Conservation (phyloP, 1,140 invertebrate genomes). For the Eupristina koningsbergeri region DNA sequence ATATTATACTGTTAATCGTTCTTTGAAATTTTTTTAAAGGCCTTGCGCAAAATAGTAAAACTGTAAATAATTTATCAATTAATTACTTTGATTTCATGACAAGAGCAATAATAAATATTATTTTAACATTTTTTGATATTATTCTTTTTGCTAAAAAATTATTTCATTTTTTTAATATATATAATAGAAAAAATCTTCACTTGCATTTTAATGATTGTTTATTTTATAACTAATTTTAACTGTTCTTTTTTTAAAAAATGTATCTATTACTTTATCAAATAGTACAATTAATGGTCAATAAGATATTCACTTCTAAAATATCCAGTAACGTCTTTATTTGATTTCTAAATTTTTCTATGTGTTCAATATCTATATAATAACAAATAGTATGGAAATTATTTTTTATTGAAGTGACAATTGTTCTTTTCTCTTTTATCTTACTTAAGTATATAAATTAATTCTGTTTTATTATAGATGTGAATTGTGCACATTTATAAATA, state of each 20-base stretch:
- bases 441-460: neutral
- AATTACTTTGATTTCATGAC: neutral
- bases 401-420: conserved; percentile 55
- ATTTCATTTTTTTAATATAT: neutral
- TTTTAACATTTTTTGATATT: neutral
- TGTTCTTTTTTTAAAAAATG: too few species aligned
- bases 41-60: neutral
- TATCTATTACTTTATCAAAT: too few species aligned
- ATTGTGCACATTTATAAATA: neutral
- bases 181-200: too few species aligned
- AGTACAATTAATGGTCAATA: neutral
- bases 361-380: neutral
- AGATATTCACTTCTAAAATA: neutral
- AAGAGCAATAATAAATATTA: neutral
- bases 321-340: neutral
- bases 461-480: neutral
- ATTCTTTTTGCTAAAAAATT: neutral
- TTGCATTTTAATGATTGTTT: neutral
- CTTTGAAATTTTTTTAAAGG: conserved; percentile 18
- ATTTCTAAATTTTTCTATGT: neutral
- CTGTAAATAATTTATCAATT: neutral
- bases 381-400: neutral
- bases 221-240: neutral
- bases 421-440: neutral
- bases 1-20: conserved; percentile 19